These are phyloP conservation scores for Oscheius myriophilus DNA, from an alignment of 2,888 invertebrate species.

Conservation along the genomic window DNA sequence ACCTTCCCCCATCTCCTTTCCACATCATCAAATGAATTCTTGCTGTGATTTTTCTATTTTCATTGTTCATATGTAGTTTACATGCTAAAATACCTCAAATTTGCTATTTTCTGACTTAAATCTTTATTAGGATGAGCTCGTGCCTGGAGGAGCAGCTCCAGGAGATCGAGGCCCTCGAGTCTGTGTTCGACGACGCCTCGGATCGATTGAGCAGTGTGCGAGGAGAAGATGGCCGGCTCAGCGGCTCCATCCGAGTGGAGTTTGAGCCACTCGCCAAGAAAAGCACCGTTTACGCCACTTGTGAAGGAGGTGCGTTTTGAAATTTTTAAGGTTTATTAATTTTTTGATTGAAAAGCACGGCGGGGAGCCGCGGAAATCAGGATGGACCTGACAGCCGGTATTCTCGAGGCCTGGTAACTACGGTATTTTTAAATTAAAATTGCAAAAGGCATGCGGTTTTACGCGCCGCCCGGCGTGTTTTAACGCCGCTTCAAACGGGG, in stretches of 20 bases:
- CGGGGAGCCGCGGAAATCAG: no score
- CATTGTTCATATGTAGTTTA: background rate
- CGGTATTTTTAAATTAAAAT: no score
- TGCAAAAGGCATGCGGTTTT: no score
- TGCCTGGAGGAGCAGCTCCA: slow-evolving; percentile 1
- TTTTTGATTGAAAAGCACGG: no score
- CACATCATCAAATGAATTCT: background rate
- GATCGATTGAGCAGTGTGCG: background rate
- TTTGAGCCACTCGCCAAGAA: slow-evolving; percentile 6
- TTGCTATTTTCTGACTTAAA: background rate
- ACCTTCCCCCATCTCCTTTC: background rate
- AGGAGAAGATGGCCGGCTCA: background rate
- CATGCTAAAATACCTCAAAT: no score
- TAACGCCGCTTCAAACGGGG: no score
- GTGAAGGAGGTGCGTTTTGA: no score
- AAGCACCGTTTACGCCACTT: no score
- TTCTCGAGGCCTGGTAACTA: no score
- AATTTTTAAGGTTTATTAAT: no score
- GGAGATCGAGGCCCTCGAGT: slow-evolving; percentile 17
- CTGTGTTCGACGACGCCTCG: background rate
- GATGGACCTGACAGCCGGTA: no score
- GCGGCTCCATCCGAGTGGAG: background rate
- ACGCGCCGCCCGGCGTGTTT: no score
- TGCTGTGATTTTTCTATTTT: background rate
- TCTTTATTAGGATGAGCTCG: background rate